These are phyloP conservation scores for Upupa epops DNA, from an alignment of 2,113 vertebrate genomes.

Conservation along the genomic window DNA sequence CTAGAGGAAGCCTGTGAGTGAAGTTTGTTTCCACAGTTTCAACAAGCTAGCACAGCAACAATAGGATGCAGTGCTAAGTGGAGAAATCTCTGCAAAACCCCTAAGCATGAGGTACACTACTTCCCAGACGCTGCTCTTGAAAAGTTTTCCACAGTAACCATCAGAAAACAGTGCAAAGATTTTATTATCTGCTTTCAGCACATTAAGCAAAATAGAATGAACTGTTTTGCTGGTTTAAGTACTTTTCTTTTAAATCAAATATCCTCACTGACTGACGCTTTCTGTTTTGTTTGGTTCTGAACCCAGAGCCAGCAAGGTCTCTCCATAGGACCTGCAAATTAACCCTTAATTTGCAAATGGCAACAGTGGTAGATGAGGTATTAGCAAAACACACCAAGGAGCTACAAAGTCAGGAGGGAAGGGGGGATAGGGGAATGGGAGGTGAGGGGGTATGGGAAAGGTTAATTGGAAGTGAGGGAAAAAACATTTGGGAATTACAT, in stretches of 20 bases:
- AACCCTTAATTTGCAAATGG: neutral
- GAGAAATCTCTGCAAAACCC: neutral
- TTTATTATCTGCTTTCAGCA: neutral
- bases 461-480: neutral
- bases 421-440: too few species aligned
- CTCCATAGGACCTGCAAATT: neutral
- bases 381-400: neutral
- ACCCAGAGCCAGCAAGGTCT: neutral
- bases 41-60: neutral
- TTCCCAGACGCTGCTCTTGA: neutral
- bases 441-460: neutral
- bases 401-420: too few species aligned
- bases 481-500: neutral
- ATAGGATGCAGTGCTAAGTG: neutral
- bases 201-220: neutral
- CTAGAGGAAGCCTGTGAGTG: accelerated
- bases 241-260: neutral
- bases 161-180: neutral
- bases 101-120: neutral
- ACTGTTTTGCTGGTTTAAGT: neutral
- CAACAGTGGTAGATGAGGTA: neutral
- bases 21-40: neutral
- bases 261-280: neutral
- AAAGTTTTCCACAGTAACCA: accelerated
- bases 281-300: neutral